Evolutionary conservation across 2,113 vertebrate species (phyloP), one percentile per base, ranked within the genome.

Genomic region (Hiodon alosoides): DNA sequence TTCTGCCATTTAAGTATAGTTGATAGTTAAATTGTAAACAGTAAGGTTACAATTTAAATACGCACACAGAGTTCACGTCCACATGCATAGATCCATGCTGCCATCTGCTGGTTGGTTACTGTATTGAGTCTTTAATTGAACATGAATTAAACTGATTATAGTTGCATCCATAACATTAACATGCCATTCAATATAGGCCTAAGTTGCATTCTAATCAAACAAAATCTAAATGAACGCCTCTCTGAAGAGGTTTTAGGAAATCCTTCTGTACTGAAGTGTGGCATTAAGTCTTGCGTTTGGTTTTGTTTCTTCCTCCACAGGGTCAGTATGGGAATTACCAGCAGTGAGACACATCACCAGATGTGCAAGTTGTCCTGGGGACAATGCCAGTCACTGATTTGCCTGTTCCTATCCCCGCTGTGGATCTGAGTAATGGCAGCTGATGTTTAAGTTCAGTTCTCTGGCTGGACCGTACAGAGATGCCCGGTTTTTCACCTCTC

Each of bases 261-360:
- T 11, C 14, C 9, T 59, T 5, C 9, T 14, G 9, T 9, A 4
- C 58, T 59, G 58, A 11, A 59, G 58, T 11, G 58, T 11, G 14
- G 58, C 9, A 14, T 59, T 4, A 14, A 11, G 9, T 59, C 14
- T 4, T 46, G 7, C 54, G 7, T 67, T 67, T 67, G 16, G 54
- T 31, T 17, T 57, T 57, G 48, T 52, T 72, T 31, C 87, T 90
- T 80, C 46, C 77, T 84, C 87, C 87, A 82, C 89, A 99, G 96
- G 95, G 90, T 89, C 97, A 98, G 76, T 98, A 99, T 88, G 95
- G 95, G 90, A 99, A 98, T 88, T 99, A 99, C 79, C 96, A 99
- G 87, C 97, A 98, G 86, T 99, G 94, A 96, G 90, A 87, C 87
- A 88, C 72, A 84, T 80, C 85, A 90, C 88, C 90, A 89, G 88